Evolutionary conservation across 2,113 vertebrate genomes (phyloP), one percentile per base, ranked within the genome.

Genomic region (Eurystomus gularis): DNA sequence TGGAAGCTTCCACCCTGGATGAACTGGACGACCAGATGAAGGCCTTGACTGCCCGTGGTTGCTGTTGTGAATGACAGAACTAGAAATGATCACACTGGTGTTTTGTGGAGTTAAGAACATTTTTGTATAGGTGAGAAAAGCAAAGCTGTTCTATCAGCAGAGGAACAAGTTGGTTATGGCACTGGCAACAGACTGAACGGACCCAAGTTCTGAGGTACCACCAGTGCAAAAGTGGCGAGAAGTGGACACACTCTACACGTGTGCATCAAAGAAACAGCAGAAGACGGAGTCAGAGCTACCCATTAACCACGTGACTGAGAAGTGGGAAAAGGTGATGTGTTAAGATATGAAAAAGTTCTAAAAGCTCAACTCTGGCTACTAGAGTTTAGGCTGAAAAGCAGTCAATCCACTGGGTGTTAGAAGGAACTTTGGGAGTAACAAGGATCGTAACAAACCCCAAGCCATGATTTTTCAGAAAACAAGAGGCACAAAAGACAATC

Each of bases 221-320:
- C 37, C 29, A 61, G 25, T 3, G 40, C 55, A 54, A 15, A 86
- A 66, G 15, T 21, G 51, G 37, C 55, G 86, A 37, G 57, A 83
- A 77, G 0, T 11, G 17, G 31, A 40, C 35, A 44, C 2, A n/a
- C 18, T 7, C n/a, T 14, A 18, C 4, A 4, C 0, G 1, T 2
- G 10, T 33, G 28, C 15, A 31, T 31, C 44, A 10, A 20, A 60
- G 29, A 24, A 39, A 72, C 49, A 28, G n/a, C 28, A 57, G 10
- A 61, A 10, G 37, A 46, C 28, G 46, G 28, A 25, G 16, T 6
- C 25, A 12, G 29, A 86, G 18, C 26, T 19, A 19, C 3, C 35
- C 65, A 21, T 9, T 21, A 82, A 49, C 6, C 49, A 13, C 6
- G 33, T 9, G 44, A 31, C 13, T 29, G 42, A 48, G 55, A 64